phyloP scores from a whole-genome alignment of 2,888 invertebrate species.

The Netelia fuscicornis region DNA sequence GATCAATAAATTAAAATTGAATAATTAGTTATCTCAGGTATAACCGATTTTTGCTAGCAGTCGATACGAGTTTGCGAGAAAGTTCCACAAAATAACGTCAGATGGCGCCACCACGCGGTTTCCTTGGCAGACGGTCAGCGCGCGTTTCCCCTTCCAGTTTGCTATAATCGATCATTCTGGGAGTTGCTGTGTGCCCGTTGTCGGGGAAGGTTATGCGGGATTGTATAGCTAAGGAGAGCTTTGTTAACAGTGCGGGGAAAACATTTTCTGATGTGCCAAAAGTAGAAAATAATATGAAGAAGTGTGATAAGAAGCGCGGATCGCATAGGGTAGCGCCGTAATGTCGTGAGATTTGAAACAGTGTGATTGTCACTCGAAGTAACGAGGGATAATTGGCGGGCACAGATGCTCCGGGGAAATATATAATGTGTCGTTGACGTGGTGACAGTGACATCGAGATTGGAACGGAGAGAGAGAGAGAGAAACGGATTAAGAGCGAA shows the following conservation, averaged over 20 bases:
- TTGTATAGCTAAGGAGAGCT: slow-evolving; percentile 18
- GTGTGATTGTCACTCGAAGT: slow-evolving; percentile 22
- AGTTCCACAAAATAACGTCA: neutral
- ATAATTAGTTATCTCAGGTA: too few species aligned
- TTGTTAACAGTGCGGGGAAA: slow-evolving; percentile 59
- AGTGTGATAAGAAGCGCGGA: slow-evolving; percentile 69
- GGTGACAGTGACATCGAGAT: slow-evolving; percentile 32
- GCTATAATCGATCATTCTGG: slow-evolving; percentile 79
- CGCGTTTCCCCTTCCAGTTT: slow-evolving; percentile 63
- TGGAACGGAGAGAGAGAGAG: neutral
- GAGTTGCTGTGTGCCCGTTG: slow-evolving; percentile 74
- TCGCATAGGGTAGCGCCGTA: slow-evolving; percentile 62
- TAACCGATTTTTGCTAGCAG: neutral
- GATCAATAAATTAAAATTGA: too few species aligned
- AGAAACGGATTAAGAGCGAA: slow-evolving; percentile 1
- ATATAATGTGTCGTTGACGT: slow-evolving; percentile 60
- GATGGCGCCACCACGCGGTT: slow-evolving; percentile 21
- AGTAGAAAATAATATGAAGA: slow-evolving; percentile 69
- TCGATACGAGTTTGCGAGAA: neutral
- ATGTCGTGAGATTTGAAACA: slow-evolving; percentile 39
- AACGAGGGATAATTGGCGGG: slow-evolving; percentile 39
- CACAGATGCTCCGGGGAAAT: slow-evolving; percentile 38
- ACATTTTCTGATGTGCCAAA: slow-evolving; percentile 16
- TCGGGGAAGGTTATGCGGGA: slow-evolving; percentile 53
- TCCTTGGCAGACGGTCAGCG: slow-evolving; percentile 21